Base-by-base conservation (phyloP, 2,888 invertebrate genomes). In the Molorchus minor region DNA sequence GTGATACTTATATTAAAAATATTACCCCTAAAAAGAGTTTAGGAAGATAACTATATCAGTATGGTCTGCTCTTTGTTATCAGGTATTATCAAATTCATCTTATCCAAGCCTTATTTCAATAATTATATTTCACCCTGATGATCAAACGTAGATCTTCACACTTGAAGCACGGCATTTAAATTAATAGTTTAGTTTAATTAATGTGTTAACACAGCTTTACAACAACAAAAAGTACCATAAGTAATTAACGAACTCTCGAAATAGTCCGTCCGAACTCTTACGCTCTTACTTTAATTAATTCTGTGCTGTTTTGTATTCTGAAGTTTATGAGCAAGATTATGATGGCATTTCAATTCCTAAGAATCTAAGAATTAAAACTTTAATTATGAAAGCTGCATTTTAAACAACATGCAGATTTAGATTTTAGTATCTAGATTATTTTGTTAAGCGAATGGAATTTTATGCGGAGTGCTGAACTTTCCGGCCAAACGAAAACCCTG, bases 331-430 rank as follows among this genome's bases (percentile, higher is more conserved):
- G 47, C 45, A 49, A 54, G 53, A 54, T 43, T 46, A 53, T 40
- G 47, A 44, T 57, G 33, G 19, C 20, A 19, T 38, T 15, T 43
- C 21, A 61, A 57, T 25, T 53, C 43, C 29, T 49, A 46, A 51
- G 46, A 60, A 60, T 63, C 62, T 60, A 63, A 60, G 52, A 60
- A 54, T 60, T 59, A 57, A 63, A 60, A 47, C 57, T 63, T 63
- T 63, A 63, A 63, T 60, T 57, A 57, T 55, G 62, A 63, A 57
- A 57, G 59, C 59, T 43, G 59, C 13, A 55, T 55, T 55, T 54
- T 49, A 59, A 55, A 47, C 59, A 54, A 54, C 62, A 57, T 60
- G 52, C 41, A 52, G 41, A 30, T 52, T 41, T 29, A 59, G 55
- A 55, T 59, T 56, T 45, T 29, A 44, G 56, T 60, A 62, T 62